Base-by-base conservation (phyloP, 2,113 vertebrate genomes). In the Datnioides undecimradiatus region DNA sequence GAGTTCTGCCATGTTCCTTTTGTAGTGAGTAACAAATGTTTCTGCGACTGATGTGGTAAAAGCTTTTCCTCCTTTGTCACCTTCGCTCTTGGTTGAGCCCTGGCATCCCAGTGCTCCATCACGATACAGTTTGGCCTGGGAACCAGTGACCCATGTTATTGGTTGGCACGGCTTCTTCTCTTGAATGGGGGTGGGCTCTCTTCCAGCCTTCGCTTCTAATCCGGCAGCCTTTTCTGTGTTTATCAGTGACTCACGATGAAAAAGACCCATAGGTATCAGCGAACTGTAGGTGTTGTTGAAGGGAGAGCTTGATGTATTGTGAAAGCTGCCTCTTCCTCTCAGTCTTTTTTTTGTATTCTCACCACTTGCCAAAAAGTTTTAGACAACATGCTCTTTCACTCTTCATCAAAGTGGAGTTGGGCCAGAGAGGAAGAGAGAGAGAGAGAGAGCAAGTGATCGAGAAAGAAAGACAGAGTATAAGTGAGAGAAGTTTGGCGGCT, bases 21-120 rank as follows among this genome's bases (percentile, higher is more conserved):
- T 87, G 89, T 90, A 76, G 73, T 67, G 79, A 88, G 76, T 79
- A 86, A 87, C 87, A 83, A 88, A 87, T 87, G 82, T 91, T 86
- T 85, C 84, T 82, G 84, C 88, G 63, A 73, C 88, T 71, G 88
- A 88, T 88, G 90, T 93, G 91, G 90, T 92, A 87, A 93, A 91
- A 94, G 91, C 91, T 89, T 92, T 87, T 85, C 85, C 80, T 88
- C 82, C 71, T 88, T 87, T 88, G 88, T 88, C 88, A 90, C 91
- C 88, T 91, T 82, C 78, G 72, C 89, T 87, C 84, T 86, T 73
- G 86, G 83, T 90, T 87, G 91, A 90, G 84, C 82, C 68, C 62
- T 73, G 77, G 75, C 83, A 78, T 93, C 91, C 86, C 91, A 79
- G 76, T 29, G 81, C 85, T 87, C 74, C 76, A 80, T 89, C 86